These are phyloP conservation scores for Acanthosoma haemorrhoidale DNA, from an alignment of 2,888 invertebrate species.

Conservation along the genomic window DNA sequence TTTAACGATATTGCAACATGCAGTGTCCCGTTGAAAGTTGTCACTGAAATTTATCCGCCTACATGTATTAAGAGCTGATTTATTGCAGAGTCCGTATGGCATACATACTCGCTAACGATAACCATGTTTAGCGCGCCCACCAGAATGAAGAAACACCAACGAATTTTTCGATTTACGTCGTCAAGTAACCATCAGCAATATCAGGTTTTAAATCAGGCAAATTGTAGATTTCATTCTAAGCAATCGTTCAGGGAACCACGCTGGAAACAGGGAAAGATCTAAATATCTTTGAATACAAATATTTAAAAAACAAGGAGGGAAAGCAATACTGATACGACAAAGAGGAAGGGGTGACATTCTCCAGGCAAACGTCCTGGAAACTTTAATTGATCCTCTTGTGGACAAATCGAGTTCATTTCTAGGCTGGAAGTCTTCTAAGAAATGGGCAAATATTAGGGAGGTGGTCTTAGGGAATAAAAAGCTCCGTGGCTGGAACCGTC, in stretches of 20 bases:
- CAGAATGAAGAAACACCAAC: background rate
- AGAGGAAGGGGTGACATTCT: background rate
- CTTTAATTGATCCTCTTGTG: conserved; percentile 16
- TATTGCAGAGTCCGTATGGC: background rate
- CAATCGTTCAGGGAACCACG: too few relatives aligned
- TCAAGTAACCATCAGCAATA: too few relatives aligned
- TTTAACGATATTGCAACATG: too few relatives aligned
- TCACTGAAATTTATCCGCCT: background rate
- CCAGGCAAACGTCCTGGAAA: background rate
- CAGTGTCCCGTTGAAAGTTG: background rate
- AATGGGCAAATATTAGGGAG: background rate
- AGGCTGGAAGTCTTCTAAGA: background rate
- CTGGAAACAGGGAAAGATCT: too few relatives aligned
- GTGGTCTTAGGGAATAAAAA: background rate
- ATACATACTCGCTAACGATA: background rate
- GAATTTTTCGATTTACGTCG: background rate
- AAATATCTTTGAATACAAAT: too few relatives aligned
- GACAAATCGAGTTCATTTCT: conserved; percentile 20
- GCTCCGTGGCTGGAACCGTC: background rate
- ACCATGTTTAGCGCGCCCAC: background rate
- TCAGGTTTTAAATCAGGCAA: too few relatives aligned
- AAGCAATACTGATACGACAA: too few relatives aligned
- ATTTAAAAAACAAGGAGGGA: too few relatives aligned
- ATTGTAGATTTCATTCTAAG: too few relatives aligned
- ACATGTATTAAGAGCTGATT: conserved; percentile 3